Evolutionary conservation across 2,113 vertebrate genomes (phyloP).

Genomic region (Hydrolagus affinis): DNA sequence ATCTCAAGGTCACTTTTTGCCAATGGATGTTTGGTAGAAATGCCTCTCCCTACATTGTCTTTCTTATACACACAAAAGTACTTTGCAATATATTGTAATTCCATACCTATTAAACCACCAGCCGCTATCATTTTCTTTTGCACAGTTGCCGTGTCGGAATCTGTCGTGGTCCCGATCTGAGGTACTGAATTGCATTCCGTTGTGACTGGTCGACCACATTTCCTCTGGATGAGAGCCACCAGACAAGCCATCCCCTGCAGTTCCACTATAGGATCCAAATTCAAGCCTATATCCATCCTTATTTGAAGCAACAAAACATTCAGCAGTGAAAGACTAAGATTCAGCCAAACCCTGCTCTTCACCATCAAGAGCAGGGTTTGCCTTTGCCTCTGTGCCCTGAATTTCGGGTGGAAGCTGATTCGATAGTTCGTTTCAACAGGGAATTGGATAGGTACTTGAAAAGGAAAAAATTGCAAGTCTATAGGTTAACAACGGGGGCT

Average conservation of each 20-base stretch:
- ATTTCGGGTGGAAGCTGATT: no score
- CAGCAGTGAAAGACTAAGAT: background rate
- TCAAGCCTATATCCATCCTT: constrained; percentile 76
- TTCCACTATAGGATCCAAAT: constrained; percentile 67
- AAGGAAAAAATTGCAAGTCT: no score
- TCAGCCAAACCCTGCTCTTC: background rate
- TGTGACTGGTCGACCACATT: constrained; percentile 72
- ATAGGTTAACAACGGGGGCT: no score
- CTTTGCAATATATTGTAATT: background rate
- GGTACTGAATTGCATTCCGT: constrained; percentile 79
- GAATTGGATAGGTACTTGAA: no score
- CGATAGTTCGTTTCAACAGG: no score
- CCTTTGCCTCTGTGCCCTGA: no score
- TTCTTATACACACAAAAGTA: no score
- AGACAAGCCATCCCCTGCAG: constrained; percentile 70
- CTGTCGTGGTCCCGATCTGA: constrained; percentile 75
- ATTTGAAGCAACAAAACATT: background rate
- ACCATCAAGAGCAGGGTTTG: no score
- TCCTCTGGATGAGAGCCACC: constrained; percentile 64
- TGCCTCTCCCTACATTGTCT: no score
- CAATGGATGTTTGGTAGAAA: no score
- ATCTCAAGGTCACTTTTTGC: no score
- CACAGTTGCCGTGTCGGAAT: constrained; percentile 70
- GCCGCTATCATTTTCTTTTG: constrained; percentile 66
- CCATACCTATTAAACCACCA: constrained; percentile 88